These are phyloP conservation scores for Clistopyga incitator DNA, from an alignment of 2,888 invertebrate species.

Conservation along the genomic window DNA sequence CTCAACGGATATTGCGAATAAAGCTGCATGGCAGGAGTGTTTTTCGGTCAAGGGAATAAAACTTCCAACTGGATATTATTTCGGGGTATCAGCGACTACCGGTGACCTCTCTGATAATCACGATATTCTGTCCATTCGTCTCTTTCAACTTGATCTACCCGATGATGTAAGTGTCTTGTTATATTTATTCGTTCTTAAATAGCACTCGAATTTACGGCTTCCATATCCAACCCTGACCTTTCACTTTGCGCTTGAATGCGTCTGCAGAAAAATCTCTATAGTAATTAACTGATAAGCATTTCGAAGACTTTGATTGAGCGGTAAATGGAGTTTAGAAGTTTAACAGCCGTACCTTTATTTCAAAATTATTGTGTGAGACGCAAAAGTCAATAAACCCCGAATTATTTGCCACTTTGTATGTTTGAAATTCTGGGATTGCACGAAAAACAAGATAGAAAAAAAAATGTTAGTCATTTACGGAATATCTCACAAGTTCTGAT, in stretches of 20 bases:
- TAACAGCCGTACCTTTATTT: neutral
- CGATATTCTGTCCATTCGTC: constrained; percentile 95
- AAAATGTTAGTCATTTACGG: no score
- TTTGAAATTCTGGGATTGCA: no score
- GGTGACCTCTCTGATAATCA: constrained; percentile 99
- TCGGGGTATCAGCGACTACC: constrained; percentile 97
- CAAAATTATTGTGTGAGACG: neutral
- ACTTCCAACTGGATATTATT: constrained; percentile 97
- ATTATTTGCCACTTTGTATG: no score
- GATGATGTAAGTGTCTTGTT: constrained; percentile 85
- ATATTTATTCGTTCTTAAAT: neutral
- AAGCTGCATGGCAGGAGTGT: constrained; percentile 97
- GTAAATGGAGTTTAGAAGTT: neutral
- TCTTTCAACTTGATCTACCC: constrained; percentile 95
- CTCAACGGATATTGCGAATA: constrained; percentile 95
- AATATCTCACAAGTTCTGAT: no score
- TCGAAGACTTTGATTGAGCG: neutral
- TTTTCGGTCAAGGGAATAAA: constrained; percentile 94
- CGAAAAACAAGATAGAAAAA: no score
- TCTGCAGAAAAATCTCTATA: neutral
- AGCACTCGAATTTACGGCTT: neutral
- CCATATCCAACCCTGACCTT: neutral
- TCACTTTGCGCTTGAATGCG: neutral
- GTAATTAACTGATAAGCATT: neutral
- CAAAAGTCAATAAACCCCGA: no score